Conservation (phyloP, 2,797 vertebrate genomes). For the Glyptemys insculpta region DNA sequence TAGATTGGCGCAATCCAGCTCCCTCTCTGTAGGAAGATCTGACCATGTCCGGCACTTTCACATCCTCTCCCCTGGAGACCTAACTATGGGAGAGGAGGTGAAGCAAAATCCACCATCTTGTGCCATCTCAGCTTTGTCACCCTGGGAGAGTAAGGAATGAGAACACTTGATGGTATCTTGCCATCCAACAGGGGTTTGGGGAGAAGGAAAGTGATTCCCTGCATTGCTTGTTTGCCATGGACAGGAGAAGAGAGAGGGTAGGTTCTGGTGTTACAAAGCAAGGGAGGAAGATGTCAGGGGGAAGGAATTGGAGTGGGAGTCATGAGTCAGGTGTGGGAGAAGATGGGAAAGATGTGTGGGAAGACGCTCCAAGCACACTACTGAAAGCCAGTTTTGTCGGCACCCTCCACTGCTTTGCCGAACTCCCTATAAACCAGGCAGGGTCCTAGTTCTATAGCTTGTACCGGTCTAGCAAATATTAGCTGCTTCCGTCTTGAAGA, state of each 20-base stretch:
- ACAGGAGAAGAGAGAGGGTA: neutral
- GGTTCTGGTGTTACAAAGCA: neutral
- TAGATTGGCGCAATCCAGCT: neutral
- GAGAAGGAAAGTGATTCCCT: neutral
- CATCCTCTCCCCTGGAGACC: neutral
- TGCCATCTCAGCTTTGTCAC: neutral
- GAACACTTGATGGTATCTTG: neutral
- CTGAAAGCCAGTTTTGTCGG: neutral
- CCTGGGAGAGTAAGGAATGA: neutral
- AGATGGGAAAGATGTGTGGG: slow-evolving; percentile 1
- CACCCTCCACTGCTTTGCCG: neutral
- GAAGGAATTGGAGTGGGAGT: neutral
- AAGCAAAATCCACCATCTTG: neutral
- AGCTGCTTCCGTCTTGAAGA: slow-evolving; percentile 9
- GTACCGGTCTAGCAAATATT: neutral
- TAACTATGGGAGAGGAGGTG: neutral
- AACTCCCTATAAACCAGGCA: neutral
- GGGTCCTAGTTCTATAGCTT: neutral
- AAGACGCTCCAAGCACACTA: neutral
- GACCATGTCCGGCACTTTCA: neutral
- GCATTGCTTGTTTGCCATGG: neutral
- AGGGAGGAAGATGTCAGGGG: neutral
- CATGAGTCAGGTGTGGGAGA: neutral
- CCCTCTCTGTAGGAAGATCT: slow-evolving; percentile 1
- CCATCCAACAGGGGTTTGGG: neutral